A percentile compares a stretch with the other conserved stretches of the same genome.
These are phyloP conservation scores for Pipistrellus pipistrellus DNA, from an alignment of 2,797 vertebrate species.

Conservation along the genomic window DNA sequence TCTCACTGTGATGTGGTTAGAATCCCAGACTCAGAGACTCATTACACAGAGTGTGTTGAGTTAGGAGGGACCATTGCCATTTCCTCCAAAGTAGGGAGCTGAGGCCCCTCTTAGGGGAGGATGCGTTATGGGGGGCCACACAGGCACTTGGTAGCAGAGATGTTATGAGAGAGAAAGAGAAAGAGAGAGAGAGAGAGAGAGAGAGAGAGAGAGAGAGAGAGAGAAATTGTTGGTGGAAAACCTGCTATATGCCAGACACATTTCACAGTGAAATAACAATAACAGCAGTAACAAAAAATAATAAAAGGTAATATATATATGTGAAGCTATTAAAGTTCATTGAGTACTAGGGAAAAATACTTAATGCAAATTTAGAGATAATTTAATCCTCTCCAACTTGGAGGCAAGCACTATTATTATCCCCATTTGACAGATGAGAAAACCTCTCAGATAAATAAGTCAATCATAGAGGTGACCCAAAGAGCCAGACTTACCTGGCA, in stretches of 20 bases:
- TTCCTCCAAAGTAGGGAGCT: background rate
- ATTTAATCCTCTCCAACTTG: background rate
- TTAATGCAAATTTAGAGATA: background rate
- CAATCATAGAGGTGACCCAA: background rate
- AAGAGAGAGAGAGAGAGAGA: background rate
- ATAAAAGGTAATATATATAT: background rate
- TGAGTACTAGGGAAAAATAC: background rate
- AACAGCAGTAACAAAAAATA: background rate
- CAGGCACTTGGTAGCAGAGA: background rate
- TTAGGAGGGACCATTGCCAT: background rate
- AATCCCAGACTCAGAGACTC: background rate
- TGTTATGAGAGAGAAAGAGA: background rate
- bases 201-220: background rate
- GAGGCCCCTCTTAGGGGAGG: background rate
- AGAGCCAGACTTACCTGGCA: background rate
- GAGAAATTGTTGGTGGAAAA: background rate
- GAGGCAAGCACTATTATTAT: background rate
- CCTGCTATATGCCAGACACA: background rate
- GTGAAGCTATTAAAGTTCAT: background rate
- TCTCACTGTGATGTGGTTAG: background rate
- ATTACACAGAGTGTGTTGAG: background rate
- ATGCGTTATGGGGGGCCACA: background rate
- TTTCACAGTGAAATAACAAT: conserved; percentile 1
- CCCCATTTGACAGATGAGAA: background rate
- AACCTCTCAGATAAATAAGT: background rate